These are phyloP conservation scores for Clarias platycephalus DNA, from an alignment of 2,797 vertebrate genomes.

Conservation along the genomic window DNA sequence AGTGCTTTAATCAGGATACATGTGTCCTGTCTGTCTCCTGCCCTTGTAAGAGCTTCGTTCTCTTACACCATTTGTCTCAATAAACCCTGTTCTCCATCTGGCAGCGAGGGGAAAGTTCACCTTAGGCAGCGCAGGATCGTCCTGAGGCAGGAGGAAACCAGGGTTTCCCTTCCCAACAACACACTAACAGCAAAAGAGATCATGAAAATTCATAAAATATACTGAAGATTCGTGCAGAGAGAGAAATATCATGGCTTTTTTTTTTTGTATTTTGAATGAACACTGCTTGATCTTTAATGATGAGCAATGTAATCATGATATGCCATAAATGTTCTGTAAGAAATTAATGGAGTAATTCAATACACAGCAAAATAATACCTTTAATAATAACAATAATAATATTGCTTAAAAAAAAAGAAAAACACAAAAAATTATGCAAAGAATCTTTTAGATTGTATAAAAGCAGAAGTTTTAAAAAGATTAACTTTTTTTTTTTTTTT, in stretches of 20 bases:
- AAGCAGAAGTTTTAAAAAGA: not conserved
- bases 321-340: not conserved
- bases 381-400: no score
- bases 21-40: conserved; percentile 32
- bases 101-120: conserved; percentile 22
- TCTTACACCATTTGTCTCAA: conserved; percentile 49
- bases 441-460: not conserved
- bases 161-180: not conserved
- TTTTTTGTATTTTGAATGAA: not conserved
- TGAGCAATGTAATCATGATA: not conserved
- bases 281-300: not conserved
- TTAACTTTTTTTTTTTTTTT: not conserved
- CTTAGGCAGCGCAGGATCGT: conserved; percentile 6
- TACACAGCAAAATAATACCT: not conserved
- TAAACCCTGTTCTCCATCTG: conserved; percentile 38
- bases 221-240: not conserved
- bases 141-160: conserved; percentile 12
- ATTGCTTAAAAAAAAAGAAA: no score
- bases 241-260: not conserved
- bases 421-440: no score
- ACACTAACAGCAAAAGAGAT: not conserved
- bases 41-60: conserved; percentile 14
- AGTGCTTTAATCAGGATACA: conserved; percentile 24
- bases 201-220: not conserved
- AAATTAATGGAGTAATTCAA: not conserved